A percentile compares a stretch with the other conserved stretches of the same genome.
These are phyloP conservation scores for Sigmodon hispidus DNA, from an alignment of 2,113 vertebrate species.

Conservation along the genomic window DNA sequence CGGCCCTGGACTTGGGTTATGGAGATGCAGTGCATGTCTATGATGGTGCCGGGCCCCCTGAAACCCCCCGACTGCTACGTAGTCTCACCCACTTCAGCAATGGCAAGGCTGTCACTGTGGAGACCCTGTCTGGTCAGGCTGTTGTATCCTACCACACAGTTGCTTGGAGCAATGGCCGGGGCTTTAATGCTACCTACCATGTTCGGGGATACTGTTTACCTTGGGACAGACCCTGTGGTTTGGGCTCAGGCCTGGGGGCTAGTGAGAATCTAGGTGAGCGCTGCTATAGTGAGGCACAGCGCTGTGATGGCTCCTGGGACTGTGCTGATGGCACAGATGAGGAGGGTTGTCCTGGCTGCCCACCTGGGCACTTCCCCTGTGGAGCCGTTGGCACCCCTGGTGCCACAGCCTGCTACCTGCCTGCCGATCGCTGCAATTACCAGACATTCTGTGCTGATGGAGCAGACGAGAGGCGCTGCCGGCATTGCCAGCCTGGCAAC, in stretches of 20 bases:
- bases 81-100: constrained; percentile 90
- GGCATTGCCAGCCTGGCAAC: constrained; percentile 91
- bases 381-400: constrained; percentile 67
- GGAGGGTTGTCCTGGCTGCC: constrained; percentile 88
- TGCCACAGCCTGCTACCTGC: constrained; percentile 86
- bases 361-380: constrained; percentile 87
- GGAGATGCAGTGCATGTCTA: constrained; percentile 88
- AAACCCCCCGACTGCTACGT: constrained; percentile 63
- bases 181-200: constrained; percentile 93
- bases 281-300: constrained; percentile 84
- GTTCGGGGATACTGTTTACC: constrained; percentile 92
- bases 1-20: constrained; percentile 85
- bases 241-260: constrained; percentile 84
- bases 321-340: constrained; percentile 91
- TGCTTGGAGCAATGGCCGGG: constrained; percentile 80
- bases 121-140: constrained; percentile 89
- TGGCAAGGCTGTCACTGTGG: constrained; percentile 88
- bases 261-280: constrained; percentile 86
- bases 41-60: constrained; percentile 69
- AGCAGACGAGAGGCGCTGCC: constrained; percentile 91
- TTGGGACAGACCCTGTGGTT: constrained; percentile 90
- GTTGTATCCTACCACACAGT: constrained; percentile 85
- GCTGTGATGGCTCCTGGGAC: constrained; percentile 92
- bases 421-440: constrained; percentile 92
- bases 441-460: constrained; percentile 92